These are phyloP conservation scores for Aldrovandia affinis DNA, from an alignment of 2,797 vertebrate genomes.

Conservation along the genomic window DNA sequence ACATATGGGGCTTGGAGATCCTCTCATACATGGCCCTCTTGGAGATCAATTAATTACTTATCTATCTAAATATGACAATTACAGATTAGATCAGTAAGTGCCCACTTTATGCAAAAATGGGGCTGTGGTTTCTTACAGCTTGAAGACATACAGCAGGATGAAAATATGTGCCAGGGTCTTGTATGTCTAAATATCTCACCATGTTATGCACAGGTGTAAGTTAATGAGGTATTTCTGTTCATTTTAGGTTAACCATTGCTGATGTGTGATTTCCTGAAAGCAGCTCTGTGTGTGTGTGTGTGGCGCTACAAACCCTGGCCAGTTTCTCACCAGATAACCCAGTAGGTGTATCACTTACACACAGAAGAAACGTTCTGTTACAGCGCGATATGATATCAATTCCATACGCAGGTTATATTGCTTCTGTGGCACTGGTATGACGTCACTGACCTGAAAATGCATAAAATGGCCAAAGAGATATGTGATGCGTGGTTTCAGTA, in stretches of 20 bases:
- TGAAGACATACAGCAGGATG: not conserved
- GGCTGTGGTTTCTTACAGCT: not conserved
- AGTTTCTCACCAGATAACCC: not conserved
- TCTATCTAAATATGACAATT: not conserved
- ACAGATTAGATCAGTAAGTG: not conserved
- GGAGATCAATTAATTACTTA: too few species aligned
- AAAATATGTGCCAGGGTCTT: not conserved
- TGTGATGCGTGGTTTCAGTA: not conserved
- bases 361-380: constrained; percentile 10
- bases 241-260: constrained; percentile 12
- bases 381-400: constrained; percentile 16
- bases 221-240: not conserved
- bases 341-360: not conserved
- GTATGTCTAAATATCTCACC: not conserved
- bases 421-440: not conserved
- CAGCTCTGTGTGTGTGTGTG: not conserved
- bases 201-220: not conserved
- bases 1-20: too few species aligned
- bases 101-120: too few species aligned
- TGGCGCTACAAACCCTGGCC: not conserved
- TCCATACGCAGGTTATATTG: not conserved
- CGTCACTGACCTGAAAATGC: not conserved
- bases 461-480: constrained; percentile 15
- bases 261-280: constrained; percentile 6
- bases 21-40: too few species aligned